Conservation (phyloP, 2,113 vertebrate species). For the Carassius auratus region DNA sequence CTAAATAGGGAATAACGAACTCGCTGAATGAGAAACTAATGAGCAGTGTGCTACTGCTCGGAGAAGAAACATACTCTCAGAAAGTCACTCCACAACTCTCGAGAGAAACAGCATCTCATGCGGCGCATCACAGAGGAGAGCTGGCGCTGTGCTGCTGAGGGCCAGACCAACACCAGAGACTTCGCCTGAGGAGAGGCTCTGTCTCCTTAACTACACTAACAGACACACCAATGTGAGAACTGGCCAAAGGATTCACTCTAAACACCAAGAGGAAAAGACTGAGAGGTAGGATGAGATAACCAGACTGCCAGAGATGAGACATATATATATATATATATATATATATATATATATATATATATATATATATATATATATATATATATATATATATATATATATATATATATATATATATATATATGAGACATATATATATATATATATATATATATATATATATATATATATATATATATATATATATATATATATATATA, state of each 20-base stretch:
- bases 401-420: no score
- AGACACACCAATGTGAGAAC: not conserved
- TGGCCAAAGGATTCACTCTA: not conserved
- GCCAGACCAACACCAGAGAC: conserved; percentile 1
- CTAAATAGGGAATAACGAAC: conserved; percentile 37
- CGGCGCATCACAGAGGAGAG: not conserved
- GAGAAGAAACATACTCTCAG: conserved; percentile 2
- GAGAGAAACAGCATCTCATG: conserved; percentile 16
- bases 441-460: no score
- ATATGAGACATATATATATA: no score
- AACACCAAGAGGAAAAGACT: conserved; percentile 45
- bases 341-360: no score
- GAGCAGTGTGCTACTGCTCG: conserved; percentile 11
- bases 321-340: no score
- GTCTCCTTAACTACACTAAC: conserved; percentile 16
- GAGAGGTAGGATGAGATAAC: conserved; percentile 27
- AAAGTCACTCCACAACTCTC: not conserved
- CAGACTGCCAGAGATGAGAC: not conserved
- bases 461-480: no score
- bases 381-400: no score
- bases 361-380: no score
- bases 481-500: no score
- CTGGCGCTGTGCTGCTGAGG: not conserved
- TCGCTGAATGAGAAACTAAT: conserved; percentile 40
- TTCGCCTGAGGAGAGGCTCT: conserved; percentile 1